Conservation (phyloP, 2,113 vertebrate species). For the Phalacrocorax carbo region DNA sequence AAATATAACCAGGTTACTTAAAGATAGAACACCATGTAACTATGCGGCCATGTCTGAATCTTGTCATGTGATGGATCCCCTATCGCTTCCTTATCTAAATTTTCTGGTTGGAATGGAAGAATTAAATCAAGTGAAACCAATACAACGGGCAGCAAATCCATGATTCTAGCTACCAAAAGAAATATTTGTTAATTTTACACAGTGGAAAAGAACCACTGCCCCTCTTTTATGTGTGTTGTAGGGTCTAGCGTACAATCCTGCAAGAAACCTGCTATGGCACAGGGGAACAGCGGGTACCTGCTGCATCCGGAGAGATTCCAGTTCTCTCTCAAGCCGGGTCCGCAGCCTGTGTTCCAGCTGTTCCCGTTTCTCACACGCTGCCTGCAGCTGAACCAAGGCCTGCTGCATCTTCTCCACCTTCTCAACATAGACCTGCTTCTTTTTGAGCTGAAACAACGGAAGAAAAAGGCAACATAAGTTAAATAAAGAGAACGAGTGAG, state of each 20-base stretch:
- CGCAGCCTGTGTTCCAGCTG: slow-evolving; percentile 93
- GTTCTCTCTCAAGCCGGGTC: slow-evolving; percentile 90
- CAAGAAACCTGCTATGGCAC: neutral
- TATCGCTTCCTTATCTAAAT: neutral
- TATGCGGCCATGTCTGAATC: neutral
- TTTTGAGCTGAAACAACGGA: slow-evolving; percentile 85
- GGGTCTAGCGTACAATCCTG: neutral
- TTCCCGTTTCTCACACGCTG: slow-evolving; percentile 95
- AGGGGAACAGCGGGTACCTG: slow-evolving; percentile 77
- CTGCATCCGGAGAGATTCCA: slow-evolving; percentile 93
- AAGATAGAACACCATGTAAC: neutral
- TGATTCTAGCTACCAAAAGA: neutral
- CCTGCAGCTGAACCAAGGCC: slow-evolving; percentile 93
- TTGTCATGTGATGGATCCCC: neutral
- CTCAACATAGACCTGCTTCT: slow-evolving; percentile 99
- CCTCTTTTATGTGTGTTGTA: neutral
- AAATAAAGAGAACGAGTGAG: fast-evolving
- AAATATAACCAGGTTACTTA: neutral
- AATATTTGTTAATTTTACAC: neutral
- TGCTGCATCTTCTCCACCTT: slow-evolving; percentile 99
- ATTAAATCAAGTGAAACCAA: neutral
- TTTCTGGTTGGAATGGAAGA: neutral
- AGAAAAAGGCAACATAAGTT: neutral
- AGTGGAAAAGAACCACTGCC: neutral
- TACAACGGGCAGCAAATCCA: neutral